Evolutionary conservation across 2,888 invertebrate species (phyloP).

Genomic region (Ptilodon capucinus): DNA sequence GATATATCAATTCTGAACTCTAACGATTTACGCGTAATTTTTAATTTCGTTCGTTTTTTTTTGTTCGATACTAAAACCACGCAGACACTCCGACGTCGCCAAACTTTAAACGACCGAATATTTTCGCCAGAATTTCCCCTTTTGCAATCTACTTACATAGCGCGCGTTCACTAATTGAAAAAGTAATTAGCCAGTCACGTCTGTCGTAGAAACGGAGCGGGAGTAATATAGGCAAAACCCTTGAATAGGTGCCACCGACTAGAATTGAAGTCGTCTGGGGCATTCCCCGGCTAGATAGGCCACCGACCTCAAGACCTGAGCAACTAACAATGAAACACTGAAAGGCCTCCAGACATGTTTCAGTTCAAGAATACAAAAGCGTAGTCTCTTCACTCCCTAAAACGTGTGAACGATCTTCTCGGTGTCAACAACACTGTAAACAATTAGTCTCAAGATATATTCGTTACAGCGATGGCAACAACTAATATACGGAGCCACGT

Average conservation of each 20-base stretch:
- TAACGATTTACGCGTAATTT: not conserved
- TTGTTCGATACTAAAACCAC: not conserved
- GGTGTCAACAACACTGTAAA: constrained; percentile 27
- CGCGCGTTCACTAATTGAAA: not conserved
- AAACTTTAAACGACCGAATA: not conserved
- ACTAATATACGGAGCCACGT: constrained; percentile 21
- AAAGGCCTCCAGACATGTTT: not conserved
- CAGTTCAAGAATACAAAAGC: constrained; percentile 8
- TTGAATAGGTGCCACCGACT: not conserved
- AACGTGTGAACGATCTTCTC: constrained; percentile 17
- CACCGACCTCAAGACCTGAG: not conserved
- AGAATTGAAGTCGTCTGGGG: not conserved
- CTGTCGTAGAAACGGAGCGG: not conserved
- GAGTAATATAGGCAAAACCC: not conserved
- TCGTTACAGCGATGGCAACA: constrained; percentile 27
- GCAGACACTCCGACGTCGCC: not conserved
- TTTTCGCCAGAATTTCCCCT: not conserved
- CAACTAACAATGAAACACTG: not conserved
- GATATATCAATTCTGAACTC: too few relatives aligned
- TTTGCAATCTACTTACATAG: not conserved
- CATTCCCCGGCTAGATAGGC: constrained; percentile 1
- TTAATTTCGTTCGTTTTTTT: not conserved
- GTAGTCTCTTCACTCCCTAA: constrained; percentile 7
- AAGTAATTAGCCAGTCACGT: constrained; percentile 3
- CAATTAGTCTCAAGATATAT: constrained; percentile 27